Conservation (phyloP, 2,797 vertebrate genomes). For the Gallinago stenura region DNA sequence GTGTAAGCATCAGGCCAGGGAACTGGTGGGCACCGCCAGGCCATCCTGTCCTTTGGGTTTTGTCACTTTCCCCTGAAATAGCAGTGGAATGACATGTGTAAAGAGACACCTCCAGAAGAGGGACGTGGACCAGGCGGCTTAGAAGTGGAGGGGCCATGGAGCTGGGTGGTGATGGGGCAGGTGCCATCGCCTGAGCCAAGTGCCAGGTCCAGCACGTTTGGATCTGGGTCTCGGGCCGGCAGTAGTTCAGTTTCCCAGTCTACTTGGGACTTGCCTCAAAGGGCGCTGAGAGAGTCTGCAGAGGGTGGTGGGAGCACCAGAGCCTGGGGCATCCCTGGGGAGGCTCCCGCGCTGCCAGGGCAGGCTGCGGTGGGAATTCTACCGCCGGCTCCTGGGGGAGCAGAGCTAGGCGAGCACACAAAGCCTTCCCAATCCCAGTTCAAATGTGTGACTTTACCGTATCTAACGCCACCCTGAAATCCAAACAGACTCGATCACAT, state of each 20-base stretch:
- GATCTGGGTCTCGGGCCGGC: neutral
- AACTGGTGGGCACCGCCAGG: neutral
- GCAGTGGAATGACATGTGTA: neutral
- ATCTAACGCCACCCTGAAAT: slow-evolving; percentile 49
- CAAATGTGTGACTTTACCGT: slow-evolving; percentile 26
- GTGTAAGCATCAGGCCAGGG: neutral
- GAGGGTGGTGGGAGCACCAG: neutral
- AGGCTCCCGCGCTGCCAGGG: neutral
- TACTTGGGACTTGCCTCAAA: neutral
- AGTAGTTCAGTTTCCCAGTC: neutral
- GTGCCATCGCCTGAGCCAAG: neutral
- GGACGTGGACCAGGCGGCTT: neutral
- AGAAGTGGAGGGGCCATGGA: neutral
- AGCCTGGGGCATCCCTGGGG: neutral
- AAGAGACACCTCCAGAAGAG: neutral
- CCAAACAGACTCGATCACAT: slow-evolving; percentile 52
- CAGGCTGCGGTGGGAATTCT: neutral
- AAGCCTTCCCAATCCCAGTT: neutral
- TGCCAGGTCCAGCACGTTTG: neutral
- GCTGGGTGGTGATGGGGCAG: rapidly evolving
- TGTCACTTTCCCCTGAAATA: neutral
- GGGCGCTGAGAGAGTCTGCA: neutral
- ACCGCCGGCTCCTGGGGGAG: neutral
- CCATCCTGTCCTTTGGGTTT: neutral
- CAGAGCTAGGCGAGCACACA: neutral